Evolutionary conservation across 2,797 vertebrate genomes (phyloP).

Genomic region (Halcyon smyrnensis): DNA sequence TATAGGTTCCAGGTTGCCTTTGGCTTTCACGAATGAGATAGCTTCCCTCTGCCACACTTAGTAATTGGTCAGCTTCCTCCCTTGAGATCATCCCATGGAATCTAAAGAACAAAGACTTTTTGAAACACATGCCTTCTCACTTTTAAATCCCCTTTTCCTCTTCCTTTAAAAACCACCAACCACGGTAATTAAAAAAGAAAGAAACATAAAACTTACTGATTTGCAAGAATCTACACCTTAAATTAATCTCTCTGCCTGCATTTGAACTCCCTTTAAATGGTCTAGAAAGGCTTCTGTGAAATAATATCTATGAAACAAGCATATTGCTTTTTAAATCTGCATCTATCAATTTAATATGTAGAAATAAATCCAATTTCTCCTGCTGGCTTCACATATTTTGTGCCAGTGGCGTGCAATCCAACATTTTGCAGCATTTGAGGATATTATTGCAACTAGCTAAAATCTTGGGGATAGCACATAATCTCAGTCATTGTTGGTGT

Average conservation of each 20-base stretch:
- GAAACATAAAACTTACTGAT: background rate
- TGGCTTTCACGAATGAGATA: conserved; percentile 99
- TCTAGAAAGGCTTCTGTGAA: conserved; percentile 10
- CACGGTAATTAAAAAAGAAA: conserved; percentile 8
- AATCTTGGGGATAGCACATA: background rate
- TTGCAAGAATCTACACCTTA: background rate
- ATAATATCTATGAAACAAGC: background rate
- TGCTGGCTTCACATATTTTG: conserved; percentile 2
- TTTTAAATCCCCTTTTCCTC: background rate
- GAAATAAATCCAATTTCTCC: conserved; percentile 37
- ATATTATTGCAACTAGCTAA: background rate
- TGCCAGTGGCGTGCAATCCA: background rate
- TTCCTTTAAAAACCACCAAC: conserved; percentile 7
- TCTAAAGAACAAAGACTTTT: conserved; percentile 77
- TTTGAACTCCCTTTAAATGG: conserved; percentile 26
- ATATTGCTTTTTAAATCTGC: background rate
- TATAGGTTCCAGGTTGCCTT: conserved; percentile 96
- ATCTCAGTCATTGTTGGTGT: conserved; percentile 28
- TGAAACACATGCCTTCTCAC: background rate
- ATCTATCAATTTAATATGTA: conserved; percentile 5
- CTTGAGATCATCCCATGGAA: conserved; percentile 99
- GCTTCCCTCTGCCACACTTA: conserved; percentile 96
- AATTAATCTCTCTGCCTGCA: conserved; percentile 3
- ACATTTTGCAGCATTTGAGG: background rate
- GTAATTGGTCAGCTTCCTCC: conserved; percentile 92